Conservation (phyloP, 2,113 vertebrate genomes). For the Rhineura floridana region DNA sequence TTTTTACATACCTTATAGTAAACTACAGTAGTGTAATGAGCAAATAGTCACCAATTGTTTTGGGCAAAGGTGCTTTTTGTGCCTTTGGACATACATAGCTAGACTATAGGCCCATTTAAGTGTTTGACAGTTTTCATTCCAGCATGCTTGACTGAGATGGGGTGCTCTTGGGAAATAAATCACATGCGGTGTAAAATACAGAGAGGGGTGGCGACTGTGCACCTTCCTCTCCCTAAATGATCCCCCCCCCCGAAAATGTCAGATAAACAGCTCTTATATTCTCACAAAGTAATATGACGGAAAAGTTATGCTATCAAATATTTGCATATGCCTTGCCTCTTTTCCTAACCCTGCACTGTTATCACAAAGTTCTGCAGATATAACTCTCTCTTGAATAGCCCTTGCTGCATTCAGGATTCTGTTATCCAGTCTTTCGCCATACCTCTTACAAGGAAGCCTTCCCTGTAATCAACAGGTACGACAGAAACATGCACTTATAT, state of each 20-base stretch:
- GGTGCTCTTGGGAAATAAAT: background rate
- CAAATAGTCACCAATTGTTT: background rate
- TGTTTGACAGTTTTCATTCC: background rate
- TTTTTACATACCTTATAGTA: background rate
- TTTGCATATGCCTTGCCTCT: slow-evolving; percentile 22
- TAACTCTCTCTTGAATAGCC: background rate
- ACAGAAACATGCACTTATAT: slow-evolving; percentile 6
- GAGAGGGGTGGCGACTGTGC: background rate
- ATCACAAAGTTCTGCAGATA: slow-evolving; percentile 9
- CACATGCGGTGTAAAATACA: background rate
- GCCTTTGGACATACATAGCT: background rate
- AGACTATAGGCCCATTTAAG: background rate
- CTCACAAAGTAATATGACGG: background rate
- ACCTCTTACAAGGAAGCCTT: slow-evolving; percentile 5
- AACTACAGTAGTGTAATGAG: background rate
- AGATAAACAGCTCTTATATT: background rate
- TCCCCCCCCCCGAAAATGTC: too few relatives aligned
- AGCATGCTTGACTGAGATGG: background rate
- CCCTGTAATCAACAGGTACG: slow-evolving; percentile 27
- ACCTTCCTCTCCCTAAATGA: too few relatives aligned
- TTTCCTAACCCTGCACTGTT: background rate
- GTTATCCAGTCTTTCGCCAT: slow-evolving; percentile 10
- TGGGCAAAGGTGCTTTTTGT: background rate
- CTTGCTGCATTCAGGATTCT: slow-evolving; percentile 26
- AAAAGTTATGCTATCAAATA: background rate